Evolutionary conservation across 1,140 invertebrate species (phyloP).

Genomic region (Hycleus phaleratus): DNA sequence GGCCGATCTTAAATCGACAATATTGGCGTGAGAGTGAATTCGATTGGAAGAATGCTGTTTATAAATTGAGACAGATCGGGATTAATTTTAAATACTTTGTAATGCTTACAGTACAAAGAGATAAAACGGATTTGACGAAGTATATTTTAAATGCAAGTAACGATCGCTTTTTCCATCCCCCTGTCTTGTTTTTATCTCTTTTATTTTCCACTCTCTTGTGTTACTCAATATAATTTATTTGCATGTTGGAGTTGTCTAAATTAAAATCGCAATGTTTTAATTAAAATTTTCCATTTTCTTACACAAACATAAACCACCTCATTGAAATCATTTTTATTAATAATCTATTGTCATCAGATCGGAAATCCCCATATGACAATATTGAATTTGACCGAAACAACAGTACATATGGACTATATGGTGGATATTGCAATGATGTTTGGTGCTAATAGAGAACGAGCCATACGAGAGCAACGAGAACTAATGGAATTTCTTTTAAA

Average conservation of each 20-base stretch:
- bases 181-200: too few relatives aligned
- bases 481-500: constrained; percentile 83
- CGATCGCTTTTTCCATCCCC: not conserved
- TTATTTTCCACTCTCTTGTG: too few relatives aligned
- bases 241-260: not conserved
- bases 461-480: constrained; percentile 66
- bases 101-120: constrained; percentile 24
- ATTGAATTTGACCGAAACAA: constrained; percentile 15
- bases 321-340: too few relatives aligned
- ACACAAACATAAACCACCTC: too few relatives aligned
- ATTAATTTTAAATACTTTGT: constrained; percentile 34
- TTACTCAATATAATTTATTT: not conserved
- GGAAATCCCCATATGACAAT: constrained; percentile 1
- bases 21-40: constrained; percentile 46
- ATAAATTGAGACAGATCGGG: constrained; percentile 30
- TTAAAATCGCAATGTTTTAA: not conserved
- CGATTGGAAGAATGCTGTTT: constrained; percentile 34
- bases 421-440: constrained; percentile 77
- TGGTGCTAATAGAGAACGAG: constrained; percentile 61
- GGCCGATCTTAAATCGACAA: constrained; percentile 50
- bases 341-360: not conserved
- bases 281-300: constrained; percentile 7
- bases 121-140: constrained; percentile 24
- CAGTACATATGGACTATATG: constrained; percentile 67
- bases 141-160: constrained; percentile 33